Evolutionary conservation across 92 coral and sea anemone species (phyloP).

Genomic region (Porites cylindrica): DNA sequence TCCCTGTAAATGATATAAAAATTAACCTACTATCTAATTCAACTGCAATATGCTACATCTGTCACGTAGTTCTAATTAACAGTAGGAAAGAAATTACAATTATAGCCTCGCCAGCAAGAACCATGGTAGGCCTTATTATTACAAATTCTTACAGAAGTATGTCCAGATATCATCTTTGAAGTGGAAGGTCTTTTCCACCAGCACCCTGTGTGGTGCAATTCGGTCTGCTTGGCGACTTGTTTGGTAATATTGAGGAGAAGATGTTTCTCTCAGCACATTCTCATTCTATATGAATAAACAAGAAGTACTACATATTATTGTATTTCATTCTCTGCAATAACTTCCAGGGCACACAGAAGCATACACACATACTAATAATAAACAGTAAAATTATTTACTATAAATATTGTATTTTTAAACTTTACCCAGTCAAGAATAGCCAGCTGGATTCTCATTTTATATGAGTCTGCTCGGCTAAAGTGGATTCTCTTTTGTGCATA

Average conservation of each 20-base stretch:
- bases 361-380: background rate
- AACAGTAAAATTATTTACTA: background rate
- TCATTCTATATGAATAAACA: background rate
- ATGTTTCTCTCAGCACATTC: background rate
- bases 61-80: too few species aligned
- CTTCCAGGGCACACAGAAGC: too few species aligned
- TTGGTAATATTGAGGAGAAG: background rate
- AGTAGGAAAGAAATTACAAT: too few species aligned
- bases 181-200: background rate
- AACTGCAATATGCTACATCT: too few species aligned
- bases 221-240: background rate
- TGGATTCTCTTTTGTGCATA: background rate
- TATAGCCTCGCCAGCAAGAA: too few species aligned
- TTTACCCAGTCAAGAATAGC: conserved; percentile 23
- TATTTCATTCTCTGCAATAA: too few species aligned
- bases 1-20: too few species aligned
- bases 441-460: background rate
- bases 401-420: background rate
- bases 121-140: too few species aligned
- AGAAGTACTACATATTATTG: background rate
- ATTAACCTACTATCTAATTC: too few species aligned
- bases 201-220: conserved; percentile 17
- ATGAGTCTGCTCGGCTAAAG: conserved; percentile 6
- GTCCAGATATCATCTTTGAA: conserved; percentile 14
- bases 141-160: background rate